phyloP scores from a whole-genome alignment of 2,888 invertebrate genomes.

The Trilocha varians region DNA sequence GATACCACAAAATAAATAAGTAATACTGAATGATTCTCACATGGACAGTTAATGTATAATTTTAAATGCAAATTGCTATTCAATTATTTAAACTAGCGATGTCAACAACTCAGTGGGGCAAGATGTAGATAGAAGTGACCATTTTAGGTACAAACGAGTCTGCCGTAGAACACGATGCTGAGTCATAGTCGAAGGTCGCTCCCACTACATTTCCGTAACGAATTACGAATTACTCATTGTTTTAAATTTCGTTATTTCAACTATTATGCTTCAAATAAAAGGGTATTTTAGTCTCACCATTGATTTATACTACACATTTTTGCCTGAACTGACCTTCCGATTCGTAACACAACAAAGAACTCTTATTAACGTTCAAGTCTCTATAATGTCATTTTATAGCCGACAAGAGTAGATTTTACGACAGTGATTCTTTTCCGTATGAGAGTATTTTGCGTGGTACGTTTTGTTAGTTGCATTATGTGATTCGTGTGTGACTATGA shows the following conservation, averaged over 20 bases:
- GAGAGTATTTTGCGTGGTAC: not conserved
- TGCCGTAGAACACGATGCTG: slow-evolving; percentile 11
- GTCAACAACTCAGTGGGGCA: slow-evolving; percentile 1
- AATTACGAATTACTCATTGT: slow-evolving; percentile 3
- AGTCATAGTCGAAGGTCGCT: slow-evolving; percentile 19
- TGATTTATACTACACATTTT: not conserved
- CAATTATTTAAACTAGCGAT: not conserved
- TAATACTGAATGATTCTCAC: not conserved
- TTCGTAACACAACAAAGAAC: not conserved
- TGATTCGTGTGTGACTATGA: slow-evolving; percentile 2
- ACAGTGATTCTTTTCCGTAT: not conserved
- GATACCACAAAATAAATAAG: not conserved
- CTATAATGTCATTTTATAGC: not conserved
- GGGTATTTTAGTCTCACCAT: not conserved
- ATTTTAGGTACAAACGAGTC: slow-evolving; percentile 13
- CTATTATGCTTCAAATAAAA: not conserved
- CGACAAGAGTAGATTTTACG: not conserved
- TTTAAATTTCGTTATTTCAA: not conserved
- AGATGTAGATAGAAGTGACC: slow-evolving; percentile 10
- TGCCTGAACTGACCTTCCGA: not conserved
- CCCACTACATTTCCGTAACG: slow-evolving; percentile 15
- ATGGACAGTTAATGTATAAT: slow-evolving; percentile 2
- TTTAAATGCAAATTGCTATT: not conserved
- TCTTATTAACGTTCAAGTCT: not conserved
- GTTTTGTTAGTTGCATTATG: slow-evolving; percentile 1